Evolutionary conservation across 2,797 vertebrate species (phyloP), one percentile per base, ranked within the genome.

Genomic region (Poeciliopsis turneri): DNA sequence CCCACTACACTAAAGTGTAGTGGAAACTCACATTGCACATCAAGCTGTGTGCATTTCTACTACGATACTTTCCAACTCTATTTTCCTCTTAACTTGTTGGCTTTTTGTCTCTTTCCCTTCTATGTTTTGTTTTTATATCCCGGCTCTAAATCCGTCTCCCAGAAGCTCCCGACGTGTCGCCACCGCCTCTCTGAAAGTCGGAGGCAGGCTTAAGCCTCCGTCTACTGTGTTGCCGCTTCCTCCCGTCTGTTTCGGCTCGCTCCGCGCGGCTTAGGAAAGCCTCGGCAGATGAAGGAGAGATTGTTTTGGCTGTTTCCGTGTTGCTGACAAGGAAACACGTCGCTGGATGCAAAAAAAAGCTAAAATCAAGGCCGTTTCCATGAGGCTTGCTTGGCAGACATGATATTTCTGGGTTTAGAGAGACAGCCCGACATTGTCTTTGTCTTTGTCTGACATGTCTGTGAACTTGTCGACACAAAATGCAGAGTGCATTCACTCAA

Each of bases 391-490:
- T 82, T 73, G 72, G 70, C 76, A 25, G 74, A 79, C 79, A 77
- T 6, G 79, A 72, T 77, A 84, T 53, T 75, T 72, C 61, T 80
- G 77, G 86, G 79, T 86, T 87, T 87, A 79, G 77, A 81, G 82
- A 87, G 76, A 49, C 39, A n/a, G 41, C 13, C 69, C 66, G 57
- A 41, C 81, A 81, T 77, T 72, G 69, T 43, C 71, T 72, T 82
- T 77, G 78, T 82, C 75, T 74, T 84, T 87, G 86, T 87, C 88
- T 87, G 85, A 92, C 92, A 88, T 83, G 83, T 82, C 87, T 81
- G 72, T 53, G 4, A 86, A 87, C 87, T 87, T 88, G 88, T 93
- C 89, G 82, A 87, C 88, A 88, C 11, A 0, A 68, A 78, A 72
- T 77, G 81, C 76, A 78, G 76, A 85, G 80, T 78, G 85, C 81